Conservation (phyloP, 2,888 invertebrate species). For the Cephonodes hylas region DNA sequence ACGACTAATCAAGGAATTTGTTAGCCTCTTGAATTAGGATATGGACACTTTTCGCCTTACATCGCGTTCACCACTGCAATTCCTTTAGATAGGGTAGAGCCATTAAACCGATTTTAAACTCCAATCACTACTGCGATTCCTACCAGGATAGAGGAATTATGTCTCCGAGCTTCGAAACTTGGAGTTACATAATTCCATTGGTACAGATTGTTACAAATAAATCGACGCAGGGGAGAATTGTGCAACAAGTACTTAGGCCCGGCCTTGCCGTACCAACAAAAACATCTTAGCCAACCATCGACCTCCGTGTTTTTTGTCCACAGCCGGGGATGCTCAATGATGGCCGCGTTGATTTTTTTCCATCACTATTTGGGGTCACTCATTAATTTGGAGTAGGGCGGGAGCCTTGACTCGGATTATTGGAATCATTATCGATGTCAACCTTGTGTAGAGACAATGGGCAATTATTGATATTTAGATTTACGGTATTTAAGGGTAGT, state of each 20-base stretch:
- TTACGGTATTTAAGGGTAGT: neutral
- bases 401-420: constrained; percentile 36
- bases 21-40: too few relatives aligned
- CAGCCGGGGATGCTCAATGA: constrained; percentile 49
- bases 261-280: constrained; percentile 48
- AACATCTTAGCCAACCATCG: constrained; percentile 44
- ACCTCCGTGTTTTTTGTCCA: constrained; percentile 53
- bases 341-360: constrained; percentile 48
- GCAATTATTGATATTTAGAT: neutral
- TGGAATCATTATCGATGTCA: neutral
- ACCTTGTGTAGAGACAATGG: neutral
- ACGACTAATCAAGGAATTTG: too few relatives aligned
- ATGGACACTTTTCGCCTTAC: too few relatives aligned
- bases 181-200: too few relatives aligned
- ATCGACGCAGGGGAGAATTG: constrained; percentile 26
- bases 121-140: too few relatives aligned
- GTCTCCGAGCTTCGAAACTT: too few relatives aligned
- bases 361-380: constrained; percentile 43
- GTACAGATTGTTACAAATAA: constrained; percentile 16
- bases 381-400: constrained; percentile 42
- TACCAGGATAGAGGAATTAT: too few relatives aligned
- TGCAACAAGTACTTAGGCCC: constrained; percentile 34
- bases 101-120: too few relatives aligned
- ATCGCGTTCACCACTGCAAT: too few relatives aligned
- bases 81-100: too few relatives aligned